A percentile compares a stretch with the other conserved stretches of the same genome.
Evolutionary conservation across 2,113 vertebrate species (phyloP).

Genomic region (Gopherus flavomarginatus): DNA sequence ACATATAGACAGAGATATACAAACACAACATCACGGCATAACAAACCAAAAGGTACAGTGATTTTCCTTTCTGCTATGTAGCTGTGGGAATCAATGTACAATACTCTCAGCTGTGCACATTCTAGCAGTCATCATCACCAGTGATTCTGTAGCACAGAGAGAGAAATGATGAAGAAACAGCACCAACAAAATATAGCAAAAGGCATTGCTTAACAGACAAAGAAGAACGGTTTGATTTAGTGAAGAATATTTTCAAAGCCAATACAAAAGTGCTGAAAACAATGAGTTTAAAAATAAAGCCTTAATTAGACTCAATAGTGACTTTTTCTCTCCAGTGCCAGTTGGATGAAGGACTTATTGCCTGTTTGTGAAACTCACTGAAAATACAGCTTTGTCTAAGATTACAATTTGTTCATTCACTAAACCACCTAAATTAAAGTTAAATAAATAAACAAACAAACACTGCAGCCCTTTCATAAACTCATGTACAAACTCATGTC

Average conservation of each 20-base stretch:
- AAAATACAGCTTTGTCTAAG: neutral
- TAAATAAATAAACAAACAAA: neutral
- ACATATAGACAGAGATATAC: neutral
- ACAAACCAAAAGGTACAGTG: neutral
- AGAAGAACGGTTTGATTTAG: neutral
- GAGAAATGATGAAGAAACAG: neutral
- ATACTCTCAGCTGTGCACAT: neutral
- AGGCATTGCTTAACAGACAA: neutral
- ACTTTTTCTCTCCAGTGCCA: neutral
- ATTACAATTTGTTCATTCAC: neutral
- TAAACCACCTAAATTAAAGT: neutral
- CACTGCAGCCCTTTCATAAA: neutral
- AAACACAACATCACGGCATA: neutral
- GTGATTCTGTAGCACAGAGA: neutral
- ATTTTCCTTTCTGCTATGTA: neutral
- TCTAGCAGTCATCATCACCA: neutral
- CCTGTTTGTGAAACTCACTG: neutral
- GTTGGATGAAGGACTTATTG: neutral
- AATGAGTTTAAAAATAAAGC: neutral
- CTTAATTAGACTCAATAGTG: neutral
- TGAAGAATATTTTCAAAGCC: neutral
- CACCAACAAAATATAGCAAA: neutral
- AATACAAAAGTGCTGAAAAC: neutral
- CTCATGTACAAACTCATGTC: neutral
- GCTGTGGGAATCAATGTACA: neutral